Evolutionary conservation across 2,797 vertebrate genomes (phyloP).

Genomic region (Phyllotis vaccarum): DNA sequence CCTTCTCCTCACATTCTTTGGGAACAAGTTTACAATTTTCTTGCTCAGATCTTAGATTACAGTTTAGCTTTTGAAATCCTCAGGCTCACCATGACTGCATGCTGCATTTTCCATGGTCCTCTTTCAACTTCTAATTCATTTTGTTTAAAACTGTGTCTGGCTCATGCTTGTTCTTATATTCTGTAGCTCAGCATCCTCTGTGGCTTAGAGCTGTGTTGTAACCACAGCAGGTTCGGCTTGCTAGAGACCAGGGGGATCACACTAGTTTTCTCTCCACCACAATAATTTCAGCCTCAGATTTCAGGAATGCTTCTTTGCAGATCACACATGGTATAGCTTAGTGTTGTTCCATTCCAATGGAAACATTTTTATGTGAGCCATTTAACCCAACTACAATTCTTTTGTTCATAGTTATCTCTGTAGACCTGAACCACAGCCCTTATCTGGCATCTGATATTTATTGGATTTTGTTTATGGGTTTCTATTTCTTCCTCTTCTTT

Average conservation of each 20-base stretch:
- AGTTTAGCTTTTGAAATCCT: neutral
- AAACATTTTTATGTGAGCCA: neutral
- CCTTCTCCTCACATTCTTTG: rapidly evolving
- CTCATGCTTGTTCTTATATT: neutral
- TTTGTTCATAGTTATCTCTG: neutral
- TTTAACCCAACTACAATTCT: neutral
- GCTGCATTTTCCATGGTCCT: neutral
- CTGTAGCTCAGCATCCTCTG: neutral
- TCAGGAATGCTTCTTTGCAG: neutral
- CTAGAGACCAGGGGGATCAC: neutral
- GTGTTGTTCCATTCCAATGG: neutral
- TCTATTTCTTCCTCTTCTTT: neutral
- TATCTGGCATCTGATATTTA: neutral
- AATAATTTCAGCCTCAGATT: neutral
- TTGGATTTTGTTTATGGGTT: neutral
- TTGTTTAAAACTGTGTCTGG: neutral
- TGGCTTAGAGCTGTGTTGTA: neutral
- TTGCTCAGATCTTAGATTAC: neutral
- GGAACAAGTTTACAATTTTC: neutral
- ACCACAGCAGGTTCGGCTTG: neutral
- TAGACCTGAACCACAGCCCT: neutral
- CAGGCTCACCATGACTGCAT: neutral
- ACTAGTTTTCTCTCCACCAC: neutral
- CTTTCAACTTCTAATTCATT: neutral
- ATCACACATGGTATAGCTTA: neutral